phyloP scores from a whole-genome alignment of 2,113 vertebrate genomes.

The human region GRCh38 chr18:69829501-69830000 shows the following conservation, averaged over 20 bases:
- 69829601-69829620: neutral
- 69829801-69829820: neutral
- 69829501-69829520: neutral
- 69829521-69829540: neutral
- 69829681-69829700: neutral
- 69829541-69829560: no score
- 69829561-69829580: neutral
- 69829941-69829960: neutral
- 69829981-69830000: neutral
- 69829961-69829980: neutral
- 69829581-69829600: neutral
- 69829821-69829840: neutral
- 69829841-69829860: neutral
- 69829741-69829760: neutral
- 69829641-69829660: neutral
- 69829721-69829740: neutral
- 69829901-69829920: neutral
- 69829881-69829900: neutral
- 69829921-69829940: neutral
- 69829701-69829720: neutral
- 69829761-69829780: conserved; percentile 10
- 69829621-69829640: neutral
- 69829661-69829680: neutral
- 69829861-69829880: neutral
- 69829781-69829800: neutral